phyloP scores from a whole-genome alignment of 2,888 invertebrate genomes.

The Leptura quadrifasciata region DNA sequence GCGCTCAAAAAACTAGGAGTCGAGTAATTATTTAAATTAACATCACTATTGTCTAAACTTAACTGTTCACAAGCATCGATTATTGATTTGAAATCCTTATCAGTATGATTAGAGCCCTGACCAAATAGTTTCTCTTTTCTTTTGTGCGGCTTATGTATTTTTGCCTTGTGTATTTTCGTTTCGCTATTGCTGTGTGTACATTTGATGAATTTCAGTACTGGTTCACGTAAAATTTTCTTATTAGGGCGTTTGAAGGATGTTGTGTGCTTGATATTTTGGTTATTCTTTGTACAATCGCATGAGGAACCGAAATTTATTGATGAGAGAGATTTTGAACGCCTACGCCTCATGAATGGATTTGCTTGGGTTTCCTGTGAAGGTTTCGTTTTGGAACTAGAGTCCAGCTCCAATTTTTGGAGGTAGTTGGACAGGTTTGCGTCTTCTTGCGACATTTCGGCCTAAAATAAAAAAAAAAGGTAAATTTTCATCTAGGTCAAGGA shows the following conservation, averaged over 20 bases:
- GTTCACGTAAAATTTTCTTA: constrained; percentile 76
- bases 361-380: constrained; percentile 36
- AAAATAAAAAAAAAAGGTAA: constrained; percentile 53
- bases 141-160: constrained; percentile 42
- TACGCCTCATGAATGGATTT: constrained; percentile 70
- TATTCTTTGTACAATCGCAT: constrained; percentile 66
- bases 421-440: constrained; percentile 68
- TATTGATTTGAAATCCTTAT: constrained; percentile 71
- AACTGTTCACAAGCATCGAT: constrained; percentile 71
- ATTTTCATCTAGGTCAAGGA: constrained; percentile 59
- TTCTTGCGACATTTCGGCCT: constrained; percentile 70
- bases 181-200: constrained; percentile 60
- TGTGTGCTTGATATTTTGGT: constrained; percentile 65
- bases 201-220: constrained; percentile 76
- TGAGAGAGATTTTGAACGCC: constrained; percentile 71
- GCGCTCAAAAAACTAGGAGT: constrained; percentile 67
- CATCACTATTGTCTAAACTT: constrained; percentile 65
- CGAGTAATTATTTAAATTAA: constrained; percentile 58
- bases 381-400: constrained; percentile 50
- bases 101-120: constrained; percentile 62
- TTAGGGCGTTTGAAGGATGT: constrained; percentile 66
- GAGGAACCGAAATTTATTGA: constrained; percentile 69
- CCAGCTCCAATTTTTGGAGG: constrained; percentile 71
- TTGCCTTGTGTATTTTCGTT: constrained; percentile 47
- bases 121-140: constrained; percentile 67